A percentile compares a stretch with the other conserved stretches of the same genome.
Evolutionary conservation across 23 tunicate genomes (phyloP).

Genomic region (Styela plicata): DNA sequence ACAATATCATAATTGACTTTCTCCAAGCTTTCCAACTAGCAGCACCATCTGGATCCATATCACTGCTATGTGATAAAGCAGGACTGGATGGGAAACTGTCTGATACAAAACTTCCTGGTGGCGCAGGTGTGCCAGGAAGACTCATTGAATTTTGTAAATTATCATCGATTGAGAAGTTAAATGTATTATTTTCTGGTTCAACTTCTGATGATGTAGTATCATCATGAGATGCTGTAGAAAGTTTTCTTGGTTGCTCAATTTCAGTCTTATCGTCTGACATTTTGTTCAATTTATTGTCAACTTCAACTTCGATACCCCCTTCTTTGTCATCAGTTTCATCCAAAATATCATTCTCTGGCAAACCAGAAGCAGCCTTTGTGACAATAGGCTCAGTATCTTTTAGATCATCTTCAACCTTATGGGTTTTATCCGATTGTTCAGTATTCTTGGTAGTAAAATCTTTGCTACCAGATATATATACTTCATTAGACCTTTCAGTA

Average conservation of each 20-base stretch:
- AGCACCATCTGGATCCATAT: constrained; percentile 56
- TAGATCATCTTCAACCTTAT: background rate
- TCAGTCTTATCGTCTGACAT: background rate
- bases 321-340: background rate
- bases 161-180: background rate
- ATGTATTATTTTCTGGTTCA: background rate
- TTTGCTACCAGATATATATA: too few relatives aligned
- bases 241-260: background rate
- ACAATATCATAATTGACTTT: constrained; percentile 82
- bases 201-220: background rate
- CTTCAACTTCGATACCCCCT: background rate
- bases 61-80: constrained; percentile 70
- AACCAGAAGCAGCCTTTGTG: background rate
- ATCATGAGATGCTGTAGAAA: background rate
- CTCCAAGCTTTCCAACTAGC: constrained; percentile 78
- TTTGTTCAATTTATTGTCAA: background rate
- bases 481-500: background rate
- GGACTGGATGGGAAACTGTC: constrained; percentile 86
- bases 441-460: background rate
- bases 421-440: background rate
- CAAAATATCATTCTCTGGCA: background rate
- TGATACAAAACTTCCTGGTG: background rate
- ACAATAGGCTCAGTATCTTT: background rate
- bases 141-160: constrained; percentile 11
- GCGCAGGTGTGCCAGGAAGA: constrained; percentile 59